phyloP scores from a whole-genome alignment of 2,113 vertebrate genomes.

The Hoplias malabaricus region DNA sequence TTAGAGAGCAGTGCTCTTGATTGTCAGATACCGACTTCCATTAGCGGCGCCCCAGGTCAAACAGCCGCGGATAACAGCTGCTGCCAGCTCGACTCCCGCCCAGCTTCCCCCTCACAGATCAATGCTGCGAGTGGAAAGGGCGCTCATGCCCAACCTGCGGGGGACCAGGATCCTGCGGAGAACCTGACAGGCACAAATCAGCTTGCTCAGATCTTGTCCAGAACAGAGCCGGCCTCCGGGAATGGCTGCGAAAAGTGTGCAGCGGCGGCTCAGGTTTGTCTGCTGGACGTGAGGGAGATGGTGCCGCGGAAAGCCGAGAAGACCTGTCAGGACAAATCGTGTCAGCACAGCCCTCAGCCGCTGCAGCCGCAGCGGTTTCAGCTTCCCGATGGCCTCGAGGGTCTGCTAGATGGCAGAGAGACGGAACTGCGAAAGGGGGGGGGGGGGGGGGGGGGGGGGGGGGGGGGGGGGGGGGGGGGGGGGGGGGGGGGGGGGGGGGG shows the following conservation, averaged over 20 bases:
- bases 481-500: constrained; percentile 44
- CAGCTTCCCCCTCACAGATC: constrained; percentile 28
- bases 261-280: constrained; percentile 65
- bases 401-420: constrained; percentile 65
- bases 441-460: too few relatives aligned
- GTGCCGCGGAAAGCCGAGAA: constrained; percentile 59
- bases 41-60: constrained; percentile 31
- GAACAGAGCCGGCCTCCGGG: not conserved
- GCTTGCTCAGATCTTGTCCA: constrained; percentile 2
- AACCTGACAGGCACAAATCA: constrained; percentile 16
- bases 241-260: constrained; percentile 52
- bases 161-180: constrained; percentile 13
- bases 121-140: constrained; percentile 22
- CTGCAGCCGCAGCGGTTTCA: constrained; percentile 48
- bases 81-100: not conserved
- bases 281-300: constrained; percentile 62
- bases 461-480: constrained; percentile 44
- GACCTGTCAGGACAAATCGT: constrained; percentile 61
- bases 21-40: constrained; percentile 29
- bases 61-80: constrained; percentile 18
- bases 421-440: constrained; percentile 61
- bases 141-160: constrained; percentile 4
- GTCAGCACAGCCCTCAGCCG: constrained; percentile 63
- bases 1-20: constrained; percentile 32
- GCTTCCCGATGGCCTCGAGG: constrained; percentile 61